Evolutionary conservation across 2,888 invertebrate species (phyloP), one percentile per base, ranked within the genome.

Genomic region (Julus scanicus): DNA sequence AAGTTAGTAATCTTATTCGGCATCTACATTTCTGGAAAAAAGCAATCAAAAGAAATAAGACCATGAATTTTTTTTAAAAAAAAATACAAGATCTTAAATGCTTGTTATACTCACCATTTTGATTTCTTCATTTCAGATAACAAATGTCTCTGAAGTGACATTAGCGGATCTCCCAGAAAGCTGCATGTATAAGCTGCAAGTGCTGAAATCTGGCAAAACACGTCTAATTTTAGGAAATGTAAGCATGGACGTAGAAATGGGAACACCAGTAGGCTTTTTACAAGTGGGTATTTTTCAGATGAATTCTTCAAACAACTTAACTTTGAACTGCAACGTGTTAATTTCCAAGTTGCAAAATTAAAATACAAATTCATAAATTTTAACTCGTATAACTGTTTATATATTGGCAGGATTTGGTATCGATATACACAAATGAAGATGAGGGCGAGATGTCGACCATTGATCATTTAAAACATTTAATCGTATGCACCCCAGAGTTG

Each of bases 191-290:
- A 94, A 94, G 91, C 90, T 94, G 80, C 93, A 93, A 90, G 92
- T 94, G 39, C 91, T 93, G 20, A 93, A 93, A 90, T 94, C 94
- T 39, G 94, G 94, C 2, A 92, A 92, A 90, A 92, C 93, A 1
- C 92, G 93, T 88, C 91, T 94, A 71, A 89, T 93, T 29, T 90
- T 94, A 49, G 94, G 94, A 2, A 92, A 93, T 87, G 92, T 93
- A 83, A 91, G 92, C 85, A 91, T 94, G 89, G 91, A 93, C 89
- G 92, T 94, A 5, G 92, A 92, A 85, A 91, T 93, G 89, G 94
- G 94, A 40, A 93, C 93, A 11, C 92, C 91, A 87, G 90, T 91
- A 17, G 91, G 91, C 89, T 92, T 92, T 90, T 91, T 92, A 83
- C 92, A 93, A 91, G 93, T 93, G 91, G 88, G 86, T 29, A 29